Evolutionary conservation across 2,797 vertebrate species (phyloP).

Genomic region (Pantherophis vulpinus): DNA sequence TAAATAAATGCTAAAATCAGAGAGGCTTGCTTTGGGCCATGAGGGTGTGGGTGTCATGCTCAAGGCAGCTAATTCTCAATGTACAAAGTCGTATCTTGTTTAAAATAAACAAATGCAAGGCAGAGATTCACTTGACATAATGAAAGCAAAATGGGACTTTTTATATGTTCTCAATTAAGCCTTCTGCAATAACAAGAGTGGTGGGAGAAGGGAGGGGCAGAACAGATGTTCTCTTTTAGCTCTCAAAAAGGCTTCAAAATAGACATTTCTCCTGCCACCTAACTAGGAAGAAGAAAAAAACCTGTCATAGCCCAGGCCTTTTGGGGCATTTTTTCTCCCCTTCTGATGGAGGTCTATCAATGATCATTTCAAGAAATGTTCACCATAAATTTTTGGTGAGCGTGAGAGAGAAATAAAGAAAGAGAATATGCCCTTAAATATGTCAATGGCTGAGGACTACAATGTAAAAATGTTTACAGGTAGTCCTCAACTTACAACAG

Average conservation of each 20-base stretch:
- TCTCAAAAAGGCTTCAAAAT: not conserved
- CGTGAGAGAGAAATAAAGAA: not conserved
- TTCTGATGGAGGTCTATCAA: not conserved
- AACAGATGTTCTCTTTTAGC: not conserved
- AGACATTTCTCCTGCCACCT: not conserved
- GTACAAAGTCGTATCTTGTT: constrained; percentile 46
- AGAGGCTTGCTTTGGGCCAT: constrained; percentile 47
- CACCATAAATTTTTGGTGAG: not conserved
- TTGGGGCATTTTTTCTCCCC: not conserved
- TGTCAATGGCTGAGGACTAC: not conserved
- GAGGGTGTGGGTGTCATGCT: constrained; percentile 28
- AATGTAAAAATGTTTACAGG: not conserved
- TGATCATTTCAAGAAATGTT: not conserved
- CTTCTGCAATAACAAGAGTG: not conserved
- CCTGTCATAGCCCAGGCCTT: not conserved
- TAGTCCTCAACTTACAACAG: not conserved
- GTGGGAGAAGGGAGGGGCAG: not conserved
- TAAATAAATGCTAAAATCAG: constrained; percentile 61
- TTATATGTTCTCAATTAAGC: not conserved
- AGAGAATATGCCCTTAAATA: not conserved
- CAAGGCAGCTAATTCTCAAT: constrained; percentile 39
- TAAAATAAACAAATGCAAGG: constrained; percentile 49
- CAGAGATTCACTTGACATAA: constrained; percentile 43
- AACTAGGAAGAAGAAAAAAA: too few species aligned
- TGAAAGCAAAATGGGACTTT: constrained; percentile 28